Percentiles rank a stretch among this genome's conserved stretches.
Conservation (phyloP, 2,113 vertebrate species). For the Ameiurus melas region DNA sequence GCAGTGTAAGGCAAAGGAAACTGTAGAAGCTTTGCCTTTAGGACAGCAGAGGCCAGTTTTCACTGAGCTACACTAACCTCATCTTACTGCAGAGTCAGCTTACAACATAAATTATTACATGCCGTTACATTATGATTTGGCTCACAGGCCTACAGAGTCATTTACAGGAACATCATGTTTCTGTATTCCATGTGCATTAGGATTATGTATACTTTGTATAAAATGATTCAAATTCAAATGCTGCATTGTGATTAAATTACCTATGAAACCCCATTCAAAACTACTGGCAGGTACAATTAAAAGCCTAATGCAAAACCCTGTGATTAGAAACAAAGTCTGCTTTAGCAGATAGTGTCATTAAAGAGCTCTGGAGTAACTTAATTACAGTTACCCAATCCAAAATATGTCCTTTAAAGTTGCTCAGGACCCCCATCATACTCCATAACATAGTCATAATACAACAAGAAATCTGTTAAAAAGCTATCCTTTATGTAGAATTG, state of each 20-base stretch:
- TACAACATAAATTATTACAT: not conserved
- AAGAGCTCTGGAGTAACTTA: slow-evolving; percentile 1
- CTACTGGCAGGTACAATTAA: not conserved
- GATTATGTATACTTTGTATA: not conserved
- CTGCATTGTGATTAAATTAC: not conserved
- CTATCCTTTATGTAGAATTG: not conserved
- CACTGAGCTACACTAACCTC: slow-evolving; percentile 1
- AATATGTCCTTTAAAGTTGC: not conserved
- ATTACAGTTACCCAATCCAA: not conserved
- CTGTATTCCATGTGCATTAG: not conserved
- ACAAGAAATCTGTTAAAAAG: not conserved
- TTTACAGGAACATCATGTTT: not conserved
- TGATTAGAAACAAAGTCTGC: not conserved
- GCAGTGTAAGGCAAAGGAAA: slow-evolving; percentile 29
- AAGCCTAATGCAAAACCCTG: not conserved
- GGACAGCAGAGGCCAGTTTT: slow-evolving; percentile 12
- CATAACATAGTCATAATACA: not conserved
- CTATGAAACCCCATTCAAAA: not conserved
- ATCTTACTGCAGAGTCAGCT: slow-evolving; percentile 24
- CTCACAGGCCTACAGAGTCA: not conserved
- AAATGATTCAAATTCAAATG: not conserved
- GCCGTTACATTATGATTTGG: slow-evolving; percentile 8
- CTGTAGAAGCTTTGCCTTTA: slow-evolving; percentile 29
- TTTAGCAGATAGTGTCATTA: not conserved
- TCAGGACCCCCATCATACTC: not conserved